Base-by-base conservation (phyloP, 1,140 invertebrate species). In the Elysia chlorotica region DNA sequence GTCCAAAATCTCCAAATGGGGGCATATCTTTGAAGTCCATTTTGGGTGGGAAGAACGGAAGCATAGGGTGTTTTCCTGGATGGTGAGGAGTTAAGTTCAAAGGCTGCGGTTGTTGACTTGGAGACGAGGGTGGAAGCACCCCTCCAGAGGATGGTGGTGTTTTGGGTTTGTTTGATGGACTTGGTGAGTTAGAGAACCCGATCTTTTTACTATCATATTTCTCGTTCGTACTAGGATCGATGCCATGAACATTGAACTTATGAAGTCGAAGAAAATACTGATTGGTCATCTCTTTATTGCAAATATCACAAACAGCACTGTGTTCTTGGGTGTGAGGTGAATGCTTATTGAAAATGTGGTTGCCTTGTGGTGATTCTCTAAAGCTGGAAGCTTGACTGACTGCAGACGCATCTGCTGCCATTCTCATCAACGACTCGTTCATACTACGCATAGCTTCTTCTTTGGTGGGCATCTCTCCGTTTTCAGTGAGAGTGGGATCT, bases 241-340 rank as follows among this genome's bases (percentile, higher is more conserved):
- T 97, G 21, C 97, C 96, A 86, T 99, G 98, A 94, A 99, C 98
- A 85, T 98, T 93, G 79, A 99, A 93, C 95, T 99, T 99, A 88
- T 99, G 98, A 0, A 97, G 99, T 85, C 98, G 96, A 93, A 99
- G 96, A 85, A 99, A 99, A 83, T 99, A 99, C 87, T 99, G 99
- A 89, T 99, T 99, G 88, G 98, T 99, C 74, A 88, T 84, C 76
- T 99, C 97, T 89, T 99, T 99, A 88, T 99, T 99, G 88, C 98
- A 99, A 73, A 99, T 97, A 85, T 99, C 96, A 87, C 98, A 99
- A 82, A 96, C 96, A 81, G 83, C 90, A 85, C 76, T 89, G 57
- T 90, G 90, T 30, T 61, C 57, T n/a, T n/a, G n/a, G n/a, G n/a
- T n/a, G n/a, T n/a, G n/a, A n/a, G n/a, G n/a, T n/a, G n/a, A n/a